Base-by-base conservation (phyloP, 2,888 invertebrate genomes). In the Cryptus armator region DNA sequence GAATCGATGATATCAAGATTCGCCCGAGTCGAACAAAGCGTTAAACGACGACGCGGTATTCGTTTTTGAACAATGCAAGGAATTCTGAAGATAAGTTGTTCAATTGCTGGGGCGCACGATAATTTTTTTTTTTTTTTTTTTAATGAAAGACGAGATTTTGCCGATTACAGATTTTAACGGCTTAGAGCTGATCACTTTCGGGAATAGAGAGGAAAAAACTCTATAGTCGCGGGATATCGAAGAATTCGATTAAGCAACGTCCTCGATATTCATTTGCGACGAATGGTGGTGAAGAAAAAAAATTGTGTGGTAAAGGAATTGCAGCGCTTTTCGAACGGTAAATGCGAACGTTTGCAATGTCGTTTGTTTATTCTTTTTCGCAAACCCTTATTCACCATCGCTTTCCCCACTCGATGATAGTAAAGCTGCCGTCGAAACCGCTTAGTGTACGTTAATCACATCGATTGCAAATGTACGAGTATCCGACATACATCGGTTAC, bases 281-380 rank as follows among this genome's bases (percentile, higher is more conserved):
- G 68, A 32, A 32, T 5, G 10, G 24, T 5, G 46, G 4, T 12
- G 29, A 84, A 81, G 67, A 82, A 75, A 75, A 76, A 43, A 76
- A 46, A 7, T 16, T 12, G 53, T 51, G 83, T 37, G 71, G 82
- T 83, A 83, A 79, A 68, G 46, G 53, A 66, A 66, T 14, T n/a
- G 43, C 43, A 74, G 56, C 19, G 12, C 12, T 10, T 32, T 24
- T 12, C 6, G 53, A 66, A 14, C 14, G 37, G 19, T 37, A 53
- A 79, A 71, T 37, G 68, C 64, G 83, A 32, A 66, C 68, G 64
- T 14, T 56, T 59, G 37, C 37, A 37, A 37, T 7, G 37, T 72
- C 51, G 12, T 19, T 37, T 72, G 59, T 62, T 16, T 67, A 43
- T 3, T 53, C 7, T 32, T n/a, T 12, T 3, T 37, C 12, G 32